Base-by-base conservation (phyloP, 2,113 vertebrate species). In the Lathamus discolor region DNA sequence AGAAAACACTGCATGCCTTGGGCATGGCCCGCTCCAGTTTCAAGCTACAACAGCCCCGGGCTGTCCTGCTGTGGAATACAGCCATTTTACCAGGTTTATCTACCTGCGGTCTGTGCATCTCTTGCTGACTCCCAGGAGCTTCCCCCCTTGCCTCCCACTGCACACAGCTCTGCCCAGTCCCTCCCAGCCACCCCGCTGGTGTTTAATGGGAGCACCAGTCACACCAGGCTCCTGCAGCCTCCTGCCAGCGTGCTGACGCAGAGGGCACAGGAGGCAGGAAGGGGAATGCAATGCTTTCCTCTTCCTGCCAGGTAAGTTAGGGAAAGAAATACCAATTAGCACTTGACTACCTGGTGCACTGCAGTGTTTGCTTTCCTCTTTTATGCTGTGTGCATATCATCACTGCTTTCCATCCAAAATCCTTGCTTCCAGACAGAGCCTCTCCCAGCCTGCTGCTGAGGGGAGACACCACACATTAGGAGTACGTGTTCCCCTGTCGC, bases 401-500 rank as follows among this genome's bases (percentile, higher is more conserved):
- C 57, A 59, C 28, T 4, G 7, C 85, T 52, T 44, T 25, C 57
- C 72, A 88, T n/a, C 62, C 67, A 7, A 86, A 94, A 74, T 25
- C 57, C 48, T 10, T 6, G 31, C 46, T 59, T 76, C 12, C 10
- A 63, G 61, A 64, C 57, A 41, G 35, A 37, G 69, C n/a, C 41
- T 55, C 46, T 88, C 31, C 43, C 57, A 44, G 1, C 15, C 68
- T 35, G 51, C 80, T 55, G 64, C 73, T 51, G 35, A 35, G 31
- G 61, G 72, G 27, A 77, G 48, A 51, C 37, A 22, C 35, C 52
- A 22, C 3, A 31, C 20, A 15, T 15, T 8, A 22, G 5, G 52
- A 31, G n/a, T 0, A 17, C 1, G 3, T 2, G 2, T 10, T 66
- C 9, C 9, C 1, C 7, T 59, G 22, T 7, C 3, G 0, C 27